Evolutionary conservation across 2,113 vertebrate genomes (phyloP), one percentile per base, ranked within the genome.

Genomic region (Ochotona curzoniae): DNA sequence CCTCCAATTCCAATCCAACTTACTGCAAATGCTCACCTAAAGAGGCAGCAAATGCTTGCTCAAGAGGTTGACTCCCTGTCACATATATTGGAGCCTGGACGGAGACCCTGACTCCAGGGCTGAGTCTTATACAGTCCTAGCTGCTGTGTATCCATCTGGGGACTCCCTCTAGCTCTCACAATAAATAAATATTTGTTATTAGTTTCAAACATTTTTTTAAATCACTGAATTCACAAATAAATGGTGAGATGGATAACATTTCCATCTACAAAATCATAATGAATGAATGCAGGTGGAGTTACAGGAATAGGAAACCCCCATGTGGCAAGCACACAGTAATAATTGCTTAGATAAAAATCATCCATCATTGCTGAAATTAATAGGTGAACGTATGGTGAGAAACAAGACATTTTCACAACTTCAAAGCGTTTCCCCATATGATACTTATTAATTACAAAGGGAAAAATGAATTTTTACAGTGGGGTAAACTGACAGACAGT

Each of bases 361-460:
- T 71, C 66, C 80, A 38, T 80, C 15, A 28, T 18, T 92, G 76
- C 21, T 87, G 78, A 96, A 66, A 91, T 91, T 83, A 44, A 23
- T 80, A 94, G 85, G 67, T 83, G 61, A 95, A 93, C 93, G 26
- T 57, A 76, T 74, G 49, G 71, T 83, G 35, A 90, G 57, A 95
- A 94, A 60, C 83, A 89, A 44, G 69, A 75, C 87, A 71, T 95
- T 60, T 89, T 17, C 32, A 38, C 81, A 47, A n/a, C 83, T 51
- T 82, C 51, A 32, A 75, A 89, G 13, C 89, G 86, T 83, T 87
- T 71, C 54, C 30, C 82, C 81, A 96, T 74, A 83, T 94, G 87
- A 91, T 94, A 63, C 25, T 95, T 94, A 95, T 87, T 95, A 96
- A 93, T 95, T 91, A 89, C 88, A 93, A 95, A 93, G 35, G n/a